Evolutionary conservation across 2,888 invertebrate species (phyloP).

Genomic region (Octodonta nipae): DNA sequence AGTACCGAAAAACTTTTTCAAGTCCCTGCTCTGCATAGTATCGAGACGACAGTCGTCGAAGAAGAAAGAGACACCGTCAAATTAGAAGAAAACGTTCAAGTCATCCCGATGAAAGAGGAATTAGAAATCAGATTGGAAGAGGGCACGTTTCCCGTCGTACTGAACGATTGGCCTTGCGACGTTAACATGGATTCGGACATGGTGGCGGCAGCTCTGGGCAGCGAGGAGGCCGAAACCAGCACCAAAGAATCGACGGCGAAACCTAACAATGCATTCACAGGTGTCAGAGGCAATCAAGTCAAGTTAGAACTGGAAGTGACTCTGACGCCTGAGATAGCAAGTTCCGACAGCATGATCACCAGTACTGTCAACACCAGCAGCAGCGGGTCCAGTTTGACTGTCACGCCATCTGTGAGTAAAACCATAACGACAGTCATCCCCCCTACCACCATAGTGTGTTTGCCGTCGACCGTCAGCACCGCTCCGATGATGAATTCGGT

Average conservation of each 20-base stretch:
- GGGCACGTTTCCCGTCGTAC: constrained; percentile 37
- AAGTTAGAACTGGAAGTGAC: constrained; percentile 47
- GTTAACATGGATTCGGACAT: constrained; percentile 37
- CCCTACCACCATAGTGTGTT: constrained; percentile 41
- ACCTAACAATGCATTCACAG: constrained; percentile 9
- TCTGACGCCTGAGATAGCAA: constrained; percentile 47
- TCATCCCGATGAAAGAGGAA: constrained; percentile 46
- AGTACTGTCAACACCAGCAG: constrained; percentile 37
- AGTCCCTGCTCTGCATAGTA: constrained; percentile 33
- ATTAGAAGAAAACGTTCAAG: constrained; percentile 31
- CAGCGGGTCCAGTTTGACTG: constrained; percentile 10
- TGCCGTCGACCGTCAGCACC: constrained; percentile 33
- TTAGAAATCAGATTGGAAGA: constrained; percentile 43
- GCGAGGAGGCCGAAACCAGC: constrained; percentile 10
- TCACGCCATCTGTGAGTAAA: constrained; percentile 12
- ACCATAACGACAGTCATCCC: constrained; percentile 37
- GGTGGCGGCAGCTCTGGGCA: constrained; percentile 40
- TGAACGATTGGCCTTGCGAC: constrained; percentile 34
- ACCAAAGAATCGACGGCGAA: constrained; percentile 11
- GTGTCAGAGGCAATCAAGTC: constrained; percentile 33
- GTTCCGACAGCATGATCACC: constrained; percentile 37
- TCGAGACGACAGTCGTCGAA: constrained; percentile 24
- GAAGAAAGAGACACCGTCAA: constrained; percentile 9
- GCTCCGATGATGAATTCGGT: constrained; percentile 25
- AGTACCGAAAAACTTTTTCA: constrained; percentile 37